Percentiles rank a stretch among this genome's conserved stretches.
Evolutionary conservation across 2,113 vertebrate genomes (phyloP).

Genomic region (Lepidothrix coronata): DNA sequence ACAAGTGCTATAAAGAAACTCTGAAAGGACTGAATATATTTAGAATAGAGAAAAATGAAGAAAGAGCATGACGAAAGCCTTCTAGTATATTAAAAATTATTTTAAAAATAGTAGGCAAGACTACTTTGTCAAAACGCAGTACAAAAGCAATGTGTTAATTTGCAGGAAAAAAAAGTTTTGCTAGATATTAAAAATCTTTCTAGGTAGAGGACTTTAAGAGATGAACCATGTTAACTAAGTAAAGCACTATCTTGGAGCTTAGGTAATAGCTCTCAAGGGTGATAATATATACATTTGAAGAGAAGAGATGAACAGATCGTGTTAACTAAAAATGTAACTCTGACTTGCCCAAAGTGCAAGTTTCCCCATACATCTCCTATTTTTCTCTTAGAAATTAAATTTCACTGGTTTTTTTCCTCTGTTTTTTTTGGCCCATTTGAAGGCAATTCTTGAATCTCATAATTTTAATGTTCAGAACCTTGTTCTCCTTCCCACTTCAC

Average conservation of each 20-base stretch:
- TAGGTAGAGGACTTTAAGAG: not conserved
- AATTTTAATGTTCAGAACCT: not conserved
- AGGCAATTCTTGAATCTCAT: not conserved
- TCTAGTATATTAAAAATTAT: not conserved
- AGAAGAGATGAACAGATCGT: not conserved
- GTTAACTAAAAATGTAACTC: not conserved
- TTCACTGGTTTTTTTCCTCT: rapidly evolving
- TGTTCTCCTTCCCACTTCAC: not conserved
- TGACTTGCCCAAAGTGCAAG: not conserved
- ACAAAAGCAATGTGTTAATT: not conserved
- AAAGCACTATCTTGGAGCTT: not conserved
- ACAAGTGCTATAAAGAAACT: not conserved
- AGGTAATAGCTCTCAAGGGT: not conserved
- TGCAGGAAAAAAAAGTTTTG: not conserved
- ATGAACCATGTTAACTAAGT: not conserved
- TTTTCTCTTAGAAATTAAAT: not conserved
- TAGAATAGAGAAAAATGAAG: not conserved
- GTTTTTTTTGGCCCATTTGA: not conserved
- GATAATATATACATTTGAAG: not conserved
- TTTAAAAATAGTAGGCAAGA: not conserved
- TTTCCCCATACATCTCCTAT: not conserved
- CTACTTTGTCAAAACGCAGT: not conserved
- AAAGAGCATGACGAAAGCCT: not conserved
- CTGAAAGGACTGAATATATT: not conserved
- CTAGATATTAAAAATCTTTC: not conserved